These are phyloP conservation scores for Luperina nickerlii DNA, from an alignment of 2,888 invertebrate genomes.

Conservation along the genomic window DNA sequence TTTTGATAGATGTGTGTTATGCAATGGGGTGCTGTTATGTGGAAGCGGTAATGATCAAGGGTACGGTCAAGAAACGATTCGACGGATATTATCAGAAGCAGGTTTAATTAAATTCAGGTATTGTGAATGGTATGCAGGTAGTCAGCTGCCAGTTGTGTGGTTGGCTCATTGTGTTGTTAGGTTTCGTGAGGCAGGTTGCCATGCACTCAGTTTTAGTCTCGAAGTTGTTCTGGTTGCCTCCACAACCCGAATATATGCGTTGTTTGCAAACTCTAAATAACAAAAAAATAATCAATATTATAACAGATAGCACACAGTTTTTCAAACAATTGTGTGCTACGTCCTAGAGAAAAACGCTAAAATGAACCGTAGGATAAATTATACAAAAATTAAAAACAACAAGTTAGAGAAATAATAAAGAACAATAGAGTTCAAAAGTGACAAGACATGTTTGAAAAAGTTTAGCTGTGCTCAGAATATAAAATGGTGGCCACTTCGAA, in stretches of 20 bases:
- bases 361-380: neutral
- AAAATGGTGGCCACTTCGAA: neutral
- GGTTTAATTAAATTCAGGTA: constrained; percentile 54
- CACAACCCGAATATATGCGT: constrained; percentile 83
- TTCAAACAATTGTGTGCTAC: neutral
- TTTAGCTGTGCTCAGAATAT: neutral
- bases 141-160: constrained; percentile 56
- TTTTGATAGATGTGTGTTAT: too few relatives aligned
- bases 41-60: neutral
- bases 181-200: constrained; percentile 73
- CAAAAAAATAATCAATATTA: constrained; percentile 22
- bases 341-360: neutral
- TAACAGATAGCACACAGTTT: neutral
- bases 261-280: constrained; percentile 76
- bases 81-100: neutral
- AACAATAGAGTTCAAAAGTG: neutral
- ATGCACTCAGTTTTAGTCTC: constrained; percentile 76
- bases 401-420: neutral
- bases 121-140: constrained; percentile 68
- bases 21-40: neutral
- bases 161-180: constrained; percentile 74
- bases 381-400: neutral
- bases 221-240: constrained; percentile 86
- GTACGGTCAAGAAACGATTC: neutral
- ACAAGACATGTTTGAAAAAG: neutral